These are phyloP conservation scores for Caloenas nicobarica DNA, from an alignment of 2,113 vertebrate species.

Conservation along the genomic window DNA sequence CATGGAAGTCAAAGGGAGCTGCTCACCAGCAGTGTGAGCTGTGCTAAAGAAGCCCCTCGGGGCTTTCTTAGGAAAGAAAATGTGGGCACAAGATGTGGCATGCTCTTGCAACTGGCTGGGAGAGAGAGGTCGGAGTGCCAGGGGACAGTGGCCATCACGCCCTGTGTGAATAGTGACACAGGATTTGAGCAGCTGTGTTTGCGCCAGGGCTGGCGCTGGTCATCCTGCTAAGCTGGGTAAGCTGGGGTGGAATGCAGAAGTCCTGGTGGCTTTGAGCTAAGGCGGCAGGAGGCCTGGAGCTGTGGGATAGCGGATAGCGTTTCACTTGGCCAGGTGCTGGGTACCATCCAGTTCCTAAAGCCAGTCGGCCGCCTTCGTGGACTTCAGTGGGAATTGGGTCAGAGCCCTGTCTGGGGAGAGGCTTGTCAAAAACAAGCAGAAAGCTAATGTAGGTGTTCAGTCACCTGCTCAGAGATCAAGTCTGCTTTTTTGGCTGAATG, in stretches of 20 bases:
- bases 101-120: background rate
- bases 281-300: slow-evolving; percentile 5
- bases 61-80: slow-evolving; percentile 56
- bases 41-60: slow-evolving; percentile 11
- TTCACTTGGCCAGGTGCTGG: background rate
- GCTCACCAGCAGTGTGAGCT: slow-evolving; percentile 20
- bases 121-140: background rate
- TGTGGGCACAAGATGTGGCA: slow-evolving; percentile 41
- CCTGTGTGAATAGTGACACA: background rate
- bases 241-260: slow-evolving; percentile 17
- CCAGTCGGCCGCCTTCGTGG: background rate
- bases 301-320: background rate
- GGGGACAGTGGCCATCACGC: background rate
- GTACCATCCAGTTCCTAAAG: slow-evolving; percentile 10
- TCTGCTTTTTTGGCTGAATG: background rate
- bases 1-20: slow-evolving; percentile 62
- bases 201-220: background rate
- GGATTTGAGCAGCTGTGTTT: slow-evolving; percentile 8
- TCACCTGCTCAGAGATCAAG: background rate
- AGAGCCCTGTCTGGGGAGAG: background rate
- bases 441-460: background rate
- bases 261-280: background rate
- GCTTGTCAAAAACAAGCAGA: background rate
- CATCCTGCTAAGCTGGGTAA: slow-evolving; percentile 3
- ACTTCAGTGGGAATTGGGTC: slow-evolving; percentile 11